A percentile compares a stretch with the other conserved stretches of the same genome.
phyloP scores from a whole-genome alignment of 2,888 invertebrate genomes.

The Mactromeris polynyma region DNA sequence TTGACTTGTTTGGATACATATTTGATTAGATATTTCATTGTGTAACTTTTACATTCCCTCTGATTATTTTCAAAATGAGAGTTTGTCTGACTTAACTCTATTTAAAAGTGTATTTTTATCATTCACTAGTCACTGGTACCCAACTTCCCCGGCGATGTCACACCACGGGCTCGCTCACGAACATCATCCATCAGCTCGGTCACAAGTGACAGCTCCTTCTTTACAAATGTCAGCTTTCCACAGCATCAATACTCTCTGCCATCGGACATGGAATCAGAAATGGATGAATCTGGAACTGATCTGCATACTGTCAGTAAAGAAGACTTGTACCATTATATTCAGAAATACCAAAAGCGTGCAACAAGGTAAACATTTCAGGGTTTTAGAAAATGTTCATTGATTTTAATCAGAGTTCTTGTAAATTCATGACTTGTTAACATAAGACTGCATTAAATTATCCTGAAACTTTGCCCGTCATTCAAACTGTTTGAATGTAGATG shows the following conservation, averaged over 20 bases:
- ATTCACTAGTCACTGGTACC: slow-evolving; percentile 49
- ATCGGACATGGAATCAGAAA: slow-evolving; percentile 83
- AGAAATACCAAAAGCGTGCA: slow-evolving; percentile 81
- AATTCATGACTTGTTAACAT: too few relatives aligned
- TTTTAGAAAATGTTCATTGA: too few relatives aligned
- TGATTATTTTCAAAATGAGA: neutral
- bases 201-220: slow-evolving; percentile 81
- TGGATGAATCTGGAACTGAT: slow-evolving; percentile 79
- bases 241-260: slow-evolving; percentile 78
- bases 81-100: neutral
- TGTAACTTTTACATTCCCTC: too few relatives aligned
- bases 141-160: slow-evolving; percentile 77
- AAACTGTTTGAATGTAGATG: too few relatives aligned
- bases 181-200: slow-evolving; percentile 83
- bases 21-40: too few relatives aligned
- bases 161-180: slow-evolving; percentile 77
- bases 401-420: too few relatives aligned
- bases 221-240: slow-evolving; percentile 76
- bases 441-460: too few relatives aligned
- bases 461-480: too few relatives aligned
- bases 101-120: neutral
- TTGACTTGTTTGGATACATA: too few relatives aligned
- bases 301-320: slow-evolving; percentile 81
- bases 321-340: slow-evolving; percentile 80
- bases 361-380: slow-evolving; percentile 56